Conservation (phyloP, 1,140 invertebrate species). For the Drosophila fuyamai region DNA sequence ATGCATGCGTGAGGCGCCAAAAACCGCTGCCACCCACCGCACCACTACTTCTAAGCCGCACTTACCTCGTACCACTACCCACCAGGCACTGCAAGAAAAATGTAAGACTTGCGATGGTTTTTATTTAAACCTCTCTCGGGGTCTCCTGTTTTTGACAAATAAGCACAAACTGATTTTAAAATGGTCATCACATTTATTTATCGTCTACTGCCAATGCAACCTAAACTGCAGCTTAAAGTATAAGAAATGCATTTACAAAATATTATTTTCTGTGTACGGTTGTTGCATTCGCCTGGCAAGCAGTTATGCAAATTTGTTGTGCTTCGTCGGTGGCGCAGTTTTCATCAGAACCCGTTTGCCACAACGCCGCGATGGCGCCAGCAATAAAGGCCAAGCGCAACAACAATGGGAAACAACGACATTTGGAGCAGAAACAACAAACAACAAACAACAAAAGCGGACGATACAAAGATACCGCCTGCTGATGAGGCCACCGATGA, state of each 20-base stretch:
- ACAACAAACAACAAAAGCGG: slow-evolving; percentile 20
- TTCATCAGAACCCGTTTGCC: slow-evolving; percentile 72
- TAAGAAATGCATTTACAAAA: not conserved
- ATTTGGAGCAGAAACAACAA: slow-evolving; percentile 11
- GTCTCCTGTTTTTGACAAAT: no score
- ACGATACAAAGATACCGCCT: slow-evolving; percentile 19
- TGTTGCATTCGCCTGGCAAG: slow-evolving; percentile 52
- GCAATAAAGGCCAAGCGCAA: slow-evolving; percentile 42
- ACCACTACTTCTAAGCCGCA: slow-evolving; percentile 12
- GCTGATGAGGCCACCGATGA: slow-evolving; percentile 39
- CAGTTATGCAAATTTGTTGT: slow-evolving; percentile 81
- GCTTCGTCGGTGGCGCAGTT: slow-evolving; percentile 65
- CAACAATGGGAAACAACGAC: slow-evolving; percentile 17
- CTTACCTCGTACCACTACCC: not conserved
- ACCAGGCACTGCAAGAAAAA: slow-evolving; percentile 7
- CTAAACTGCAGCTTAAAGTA: not conserved
- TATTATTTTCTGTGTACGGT: not conserved
- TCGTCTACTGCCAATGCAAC: no score
- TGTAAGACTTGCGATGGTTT: no score
- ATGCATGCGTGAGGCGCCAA: slow-evolving; percentile 73
- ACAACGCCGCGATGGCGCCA: slow-evolving; percentile 38
- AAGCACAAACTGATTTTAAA: no score
- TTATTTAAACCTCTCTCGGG: no score
- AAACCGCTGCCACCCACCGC: slow-evolving; percentile 43
- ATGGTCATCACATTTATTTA: no score